Evolutionary conservation across 2,113 vertebrate species (phyloP), one percentile per base, ranked within the genome.

Genomic region (Herpetotheres cachinnans): DNA sequence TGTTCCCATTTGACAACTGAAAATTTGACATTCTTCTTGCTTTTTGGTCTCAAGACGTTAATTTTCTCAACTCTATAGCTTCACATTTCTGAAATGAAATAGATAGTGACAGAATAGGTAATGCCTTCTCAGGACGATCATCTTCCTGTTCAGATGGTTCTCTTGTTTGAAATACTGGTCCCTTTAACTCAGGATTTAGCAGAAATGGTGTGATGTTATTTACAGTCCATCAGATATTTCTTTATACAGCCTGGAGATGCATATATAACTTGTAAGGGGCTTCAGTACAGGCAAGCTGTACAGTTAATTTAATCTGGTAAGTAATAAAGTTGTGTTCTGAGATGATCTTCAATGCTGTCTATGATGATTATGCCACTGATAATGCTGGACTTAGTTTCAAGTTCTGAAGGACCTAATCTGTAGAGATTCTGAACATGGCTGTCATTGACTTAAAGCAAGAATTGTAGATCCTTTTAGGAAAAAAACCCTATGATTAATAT

Each of bases 191-290:
- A 40, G 81, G 47, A 13, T 87, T 58, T 74, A 55, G 73, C 73
- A 82, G 81, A 46, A 93, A 32, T 69, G 63, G 19, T 80, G 52
- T 42, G 36, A 30, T 84, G 54, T 58, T 82, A 8, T 55, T 90
- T 82, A 18, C 46, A 70, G 36, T 11, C 71, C 46, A 15, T 49
- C 66, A 42, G 58, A 7, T 24, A 3, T 71, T 91, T 56, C 44
- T 88, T 42, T 88, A 10, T 25, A 2, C 1, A 10, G 66, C 73
- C 50, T 0, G 0, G 70, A 49, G 56, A 22, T 32, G 34, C 30
- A 6, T 5, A 4, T 66, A 3, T 40, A 56, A 24, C 21, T 56
- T 49, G 26, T 58, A 19, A 38, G 34, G 8, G 42, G 17, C 52
- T 58, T 42, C 62, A 86, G 40, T 40, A 18, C 42, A 69, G 76